phyloP scores from a whole-genome alignment of 2,888 invertebrate species.

The Drosophila meridionalis region DNA sequence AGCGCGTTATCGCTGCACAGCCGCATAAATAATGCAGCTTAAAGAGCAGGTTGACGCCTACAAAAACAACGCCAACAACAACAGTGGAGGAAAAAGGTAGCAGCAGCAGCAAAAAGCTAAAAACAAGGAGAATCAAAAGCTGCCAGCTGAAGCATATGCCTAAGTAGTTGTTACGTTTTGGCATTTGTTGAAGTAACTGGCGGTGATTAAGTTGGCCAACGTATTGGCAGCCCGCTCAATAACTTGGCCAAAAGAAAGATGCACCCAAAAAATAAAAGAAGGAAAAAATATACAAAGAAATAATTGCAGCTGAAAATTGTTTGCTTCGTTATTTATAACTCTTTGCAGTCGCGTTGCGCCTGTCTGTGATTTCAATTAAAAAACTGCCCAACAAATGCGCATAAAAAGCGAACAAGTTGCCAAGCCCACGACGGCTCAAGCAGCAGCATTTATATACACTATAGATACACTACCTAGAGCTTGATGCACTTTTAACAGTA shows the following conservation, averaged over 20 bases:
- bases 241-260: constrained; percentile 37
- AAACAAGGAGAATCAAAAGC: constrained; percentile 1
- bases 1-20: constrained; percentile 83
- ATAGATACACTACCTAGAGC: constrained; percentile 34
- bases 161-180: constrained; percentile 78
- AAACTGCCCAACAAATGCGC: constrained; percentile 56
- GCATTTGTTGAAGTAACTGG: constrained; percentile 72
- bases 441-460: constrained; percentile 21
- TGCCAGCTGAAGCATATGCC: constrained; percentile 53
- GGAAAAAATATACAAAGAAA: constrained; percentile 23
- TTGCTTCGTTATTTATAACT: constrained; percentile 52
- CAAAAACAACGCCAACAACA: constrained; percentile 64
- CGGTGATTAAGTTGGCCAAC: constrained; percentile 74
- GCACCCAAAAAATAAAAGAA: constrained; percentile 19
- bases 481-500: constrained; percentile 50
- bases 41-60: constrained; percentile 85
- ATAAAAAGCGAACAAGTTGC: constrained; percentile 42
- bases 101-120: constrained; percentile 8
- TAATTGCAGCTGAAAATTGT: constrained; percentile 66
- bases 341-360: constrained; percentile 33
- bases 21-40: constrained; percentile 85
- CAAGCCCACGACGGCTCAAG: constrained; percentile 12
- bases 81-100: constrained; percentile 37
- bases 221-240: constrained; percentile 61
- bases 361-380: constrained; percentile 78